These are phyloP conservation scores for Muscidifurax raptorellus DNA, from an alignment of 1,140 invertebrate species.

Conservation along the genomic window DNA sequence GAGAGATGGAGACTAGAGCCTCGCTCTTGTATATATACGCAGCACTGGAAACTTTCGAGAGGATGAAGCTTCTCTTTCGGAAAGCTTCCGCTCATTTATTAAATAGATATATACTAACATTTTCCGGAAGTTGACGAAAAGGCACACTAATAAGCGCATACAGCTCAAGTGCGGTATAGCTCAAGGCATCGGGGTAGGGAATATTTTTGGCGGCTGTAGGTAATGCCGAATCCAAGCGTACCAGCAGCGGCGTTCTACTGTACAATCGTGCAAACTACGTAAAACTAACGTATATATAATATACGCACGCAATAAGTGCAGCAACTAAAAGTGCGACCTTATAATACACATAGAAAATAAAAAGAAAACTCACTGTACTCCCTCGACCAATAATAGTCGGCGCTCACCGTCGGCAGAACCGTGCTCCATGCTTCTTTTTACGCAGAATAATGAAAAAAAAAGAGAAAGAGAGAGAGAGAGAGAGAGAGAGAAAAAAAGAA, in stretches of 20 bases:
- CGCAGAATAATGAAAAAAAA: conserved; percentile 65
- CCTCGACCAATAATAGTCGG: conserved; percentile 73
- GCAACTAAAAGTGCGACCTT: background rate
- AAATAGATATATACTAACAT: background rate
- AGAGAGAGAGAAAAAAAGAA: background rate
- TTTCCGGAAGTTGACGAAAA: background rate
- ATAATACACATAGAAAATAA: conserved; percentile 18
- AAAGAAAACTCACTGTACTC: conserved; percentile 73
- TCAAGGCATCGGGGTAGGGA: background rate
- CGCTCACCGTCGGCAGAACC: conserved; percentile 72
- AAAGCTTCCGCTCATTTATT: background rate
- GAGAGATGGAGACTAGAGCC: no score
- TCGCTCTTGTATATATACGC: background rate
- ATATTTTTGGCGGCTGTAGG: conserved; percentile 22
- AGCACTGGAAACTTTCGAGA: background rate
- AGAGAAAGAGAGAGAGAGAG: conserved; percentile 22
- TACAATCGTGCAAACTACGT: no score
- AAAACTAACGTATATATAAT: no score
- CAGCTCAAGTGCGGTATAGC: no score
- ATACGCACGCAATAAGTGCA: no score
- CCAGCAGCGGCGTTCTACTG: background rate
- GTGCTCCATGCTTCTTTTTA: conserved; percentile 74
- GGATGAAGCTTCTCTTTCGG: background rate
- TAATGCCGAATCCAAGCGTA: conserved; percentile 26
- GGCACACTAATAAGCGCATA: background rate